Conservation (phyloP, 2,797 vertebrate species). For the Coracias cyanogaster region DNA sequence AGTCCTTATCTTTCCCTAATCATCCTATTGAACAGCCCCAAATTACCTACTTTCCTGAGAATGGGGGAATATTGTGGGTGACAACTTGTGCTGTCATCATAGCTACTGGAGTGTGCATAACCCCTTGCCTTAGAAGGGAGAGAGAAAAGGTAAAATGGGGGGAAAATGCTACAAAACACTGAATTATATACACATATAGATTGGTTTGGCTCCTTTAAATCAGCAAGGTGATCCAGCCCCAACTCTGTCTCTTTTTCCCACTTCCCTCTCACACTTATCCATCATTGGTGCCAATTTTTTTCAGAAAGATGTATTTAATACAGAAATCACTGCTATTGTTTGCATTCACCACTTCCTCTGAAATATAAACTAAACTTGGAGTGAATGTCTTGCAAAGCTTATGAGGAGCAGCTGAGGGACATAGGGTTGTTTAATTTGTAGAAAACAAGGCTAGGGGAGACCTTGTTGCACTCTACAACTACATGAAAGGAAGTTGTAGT, state of each 20-base stretch:
- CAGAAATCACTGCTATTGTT: neutral
- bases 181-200: neutral
- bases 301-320: neutral
- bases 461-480: neutral
- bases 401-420: neutral
- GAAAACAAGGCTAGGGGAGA: neutral
- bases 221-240: neutral
- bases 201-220: neutral
- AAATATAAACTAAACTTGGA: neutral
- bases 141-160: neutral
- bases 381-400: neutral
- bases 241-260: neutral
- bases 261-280: neutral
- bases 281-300: neutral
- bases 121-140: neutral
- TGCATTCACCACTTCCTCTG: neutral
- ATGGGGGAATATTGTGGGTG: neutral
- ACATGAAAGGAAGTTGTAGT: neutral
- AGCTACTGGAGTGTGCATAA: neutral
- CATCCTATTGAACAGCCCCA: neutral
- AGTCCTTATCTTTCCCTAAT: neutral
- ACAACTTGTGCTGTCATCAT: neutral
- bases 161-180: neutral
- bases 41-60: neutral
- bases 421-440: accelerated